These are phyloP conservation scores for Myrmecobius fasciatus DNA, from an alignment of 2,113 vertebrate species.

Conservation along the genomic window DNA sequence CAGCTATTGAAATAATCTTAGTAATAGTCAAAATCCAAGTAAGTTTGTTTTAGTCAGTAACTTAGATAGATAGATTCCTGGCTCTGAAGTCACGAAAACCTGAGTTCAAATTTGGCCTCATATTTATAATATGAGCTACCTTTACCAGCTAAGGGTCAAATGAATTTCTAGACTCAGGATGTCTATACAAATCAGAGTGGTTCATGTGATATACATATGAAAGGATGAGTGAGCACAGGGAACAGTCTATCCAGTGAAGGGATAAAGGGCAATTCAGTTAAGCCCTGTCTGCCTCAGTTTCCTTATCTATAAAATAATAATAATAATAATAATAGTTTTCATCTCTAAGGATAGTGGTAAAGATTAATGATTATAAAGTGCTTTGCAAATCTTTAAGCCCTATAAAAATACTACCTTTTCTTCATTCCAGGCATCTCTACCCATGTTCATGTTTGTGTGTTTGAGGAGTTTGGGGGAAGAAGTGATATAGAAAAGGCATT, in stretches of 20 bases:
- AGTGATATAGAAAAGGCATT: background rate
- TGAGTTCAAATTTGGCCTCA: background rate
- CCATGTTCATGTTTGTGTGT: background rate
- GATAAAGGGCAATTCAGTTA: too few relatives aligned
- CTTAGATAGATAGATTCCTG: background rate
- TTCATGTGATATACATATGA: background rate
- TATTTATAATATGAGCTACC: background rate
- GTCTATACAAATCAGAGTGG: background rate
- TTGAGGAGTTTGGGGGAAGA: background rate
- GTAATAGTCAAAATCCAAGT: background rate
- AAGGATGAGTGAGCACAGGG: too few relatives aligned
- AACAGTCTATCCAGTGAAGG: too few relatives aligned
- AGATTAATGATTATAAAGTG: background rate
- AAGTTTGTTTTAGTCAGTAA: background rate
- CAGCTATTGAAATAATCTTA: background rate
- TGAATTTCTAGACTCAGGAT: background rate
- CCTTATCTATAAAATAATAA: too few relatives aligned
- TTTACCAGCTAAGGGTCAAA: background rate
- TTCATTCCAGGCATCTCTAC: background rate
- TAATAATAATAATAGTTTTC: too few relatives aligned
- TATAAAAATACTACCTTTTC: background rate
- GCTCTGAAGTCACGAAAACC: background rate
- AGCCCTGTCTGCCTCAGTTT: too few relatives aligned
- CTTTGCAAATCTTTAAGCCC: background rate
- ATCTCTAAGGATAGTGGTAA: background rate